Evolutionary conservation across 2,113 vertebrate species (phyloP), one percentile per base, ranked within the genome.

Genomic region (Pollimyrus isidori): DNA sequence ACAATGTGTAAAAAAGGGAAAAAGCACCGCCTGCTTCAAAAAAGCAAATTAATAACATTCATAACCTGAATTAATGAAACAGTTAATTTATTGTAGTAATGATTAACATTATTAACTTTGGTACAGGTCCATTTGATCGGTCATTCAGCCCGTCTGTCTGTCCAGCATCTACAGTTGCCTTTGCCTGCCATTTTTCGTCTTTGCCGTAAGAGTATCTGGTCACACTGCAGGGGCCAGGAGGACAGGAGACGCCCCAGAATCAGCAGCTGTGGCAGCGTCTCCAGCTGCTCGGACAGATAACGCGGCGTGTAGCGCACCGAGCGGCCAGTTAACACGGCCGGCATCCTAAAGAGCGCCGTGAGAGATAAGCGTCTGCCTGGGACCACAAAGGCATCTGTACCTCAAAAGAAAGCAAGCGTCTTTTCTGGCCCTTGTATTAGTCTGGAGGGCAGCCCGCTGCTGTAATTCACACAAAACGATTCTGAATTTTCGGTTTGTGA

Each of bases 251-350:
- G 5, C 10, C 49, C 85, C 13, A 21, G 85, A 80, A 42, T 42
- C 73, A 42, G 73, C 50, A 53, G 88, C 48, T 19, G 39, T 49
- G 58, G 19, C 88, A 17, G 53, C 17, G n/a, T 21, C 73, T 83
- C 88, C 88, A 42, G 73, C 88, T 42, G 73, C 30, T 50, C 10
- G 2, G 48, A 82, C 30, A 30, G 73, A 89, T 82, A 89, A 89
- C 80, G 7, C 2, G 10, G 35, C 7, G 49, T 49, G 88, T 83
- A 82, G 83, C 15, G n/a, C 21, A 50, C 35, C 2, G 49, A 23
- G 69, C 21, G 30, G 88, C 11, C 39, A 13, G 26, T 39, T 39
- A 89, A 56, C 50, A 10, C 53, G 73, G 65, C 48, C 69, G 19
- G 49, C 80, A 26, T 89, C 49, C 73, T 83, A 89, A 89, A 82